These are phyloP conservation scores for Sciurus carolinensis DNA, from an alignment of 2,797 vertebrate species.

Conservation along the genomic window DNA sequence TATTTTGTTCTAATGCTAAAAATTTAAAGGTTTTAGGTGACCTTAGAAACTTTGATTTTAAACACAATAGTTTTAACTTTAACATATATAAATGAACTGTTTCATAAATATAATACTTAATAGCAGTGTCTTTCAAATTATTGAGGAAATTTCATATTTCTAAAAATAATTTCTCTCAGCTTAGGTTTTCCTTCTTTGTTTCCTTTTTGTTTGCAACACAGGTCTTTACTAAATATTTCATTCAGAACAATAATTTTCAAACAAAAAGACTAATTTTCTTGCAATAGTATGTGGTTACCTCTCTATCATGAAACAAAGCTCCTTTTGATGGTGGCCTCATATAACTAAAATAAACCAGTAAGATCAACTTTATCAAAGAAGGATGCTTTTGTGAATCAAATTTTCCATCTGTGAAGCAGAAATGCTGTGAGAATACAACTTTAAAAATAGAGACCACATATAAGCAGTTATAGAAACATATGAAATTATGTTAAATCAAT, in stretches of 20 bases:
- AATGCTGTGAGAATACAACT: background rate
- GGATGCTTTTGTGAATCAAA: background rate
- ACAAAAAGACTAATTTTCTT: background rate
- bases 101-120: background rate
- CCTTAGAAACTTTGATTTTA: background rate
- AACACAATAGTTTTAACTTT: background rate
- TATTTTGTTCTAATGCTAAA: background rate
- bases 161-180: background rate
- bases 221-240: slow-evolving; percentile 21
- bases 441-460: background rate
- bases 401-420: background rate
- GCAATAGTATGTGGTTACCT: background rate
- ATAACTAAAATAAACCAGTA: background rate
- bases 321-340: background rate
- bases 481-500: slow-evolving; percentile 9
- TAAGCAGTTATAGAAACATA: background rate
- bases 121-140: background rate
- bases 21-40: background rate
- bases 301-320: background rate
- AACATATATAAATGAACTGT: slow-evolving; percentile 19
- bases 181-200: background rate
- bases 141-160: background rate
- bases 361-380: background rate
- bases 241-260: slow-evolving; percentile 26
- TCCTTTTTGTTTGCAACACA: background rate